These are phyloP conservation scores for Aplodontia rufa DNA, from an alignment of 2,113 vertebrate species.

Conservation along the genomic window DNA sequence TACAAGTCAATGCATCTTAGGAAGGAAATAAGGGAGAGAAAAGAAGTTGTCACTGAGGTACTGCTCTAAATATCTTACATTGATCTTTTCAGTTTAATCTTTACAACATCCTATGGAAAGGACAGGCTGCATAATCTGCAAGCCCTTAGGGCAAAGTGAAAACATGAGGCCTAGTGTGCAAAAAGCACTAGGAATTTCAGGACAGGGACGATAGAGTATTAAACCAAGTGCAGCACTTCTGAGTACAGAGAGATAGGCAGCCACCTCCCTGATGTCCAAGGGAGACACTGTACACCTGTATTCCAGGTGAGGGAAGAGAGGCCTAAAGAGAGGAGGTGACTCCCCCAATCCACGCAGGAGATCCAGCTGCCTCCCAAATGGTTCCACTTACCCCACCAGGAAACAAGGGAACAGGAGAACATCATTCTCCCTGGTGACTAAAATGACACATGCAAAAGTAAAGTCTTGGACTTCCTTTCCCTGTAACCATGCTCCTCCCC, in stretches of 20 bases:
- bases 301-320: not conserved
- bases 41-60: not conserved
- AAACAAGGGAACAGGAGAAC: not conserved
- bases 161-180: not conserved
- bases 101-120: not conserved
- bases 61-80: not conserved
- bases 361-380: not conserved
- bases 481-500: not conserved
- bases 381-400: not conserved
- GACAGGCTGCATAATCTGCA: not conserved
- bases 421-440: not conserved
- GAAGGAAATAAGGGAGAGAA: not conserved
- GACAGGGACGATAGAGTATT: not conserved
- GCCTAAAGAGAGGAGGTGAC: not conserved
- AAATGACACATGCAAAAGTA: not conserved
- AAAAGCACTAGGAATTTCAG: not conserved
- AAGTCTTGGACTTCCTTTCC: not conserved
- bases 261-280: rapidly evolving
- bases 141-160: not conserved
- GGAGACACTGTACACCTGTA: not conserved
- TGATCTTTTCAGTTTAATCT: not conserved
- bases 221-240: not conserved
- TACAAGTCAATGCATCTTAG: not conserved
- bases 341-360: not conserved
- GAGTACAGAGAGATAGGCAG: too few relatives aligned